phyloP scores from a whole-genome alignment of 2,797 vertebrate genomes.

The Hapalemur alaotrensis region DNA sequence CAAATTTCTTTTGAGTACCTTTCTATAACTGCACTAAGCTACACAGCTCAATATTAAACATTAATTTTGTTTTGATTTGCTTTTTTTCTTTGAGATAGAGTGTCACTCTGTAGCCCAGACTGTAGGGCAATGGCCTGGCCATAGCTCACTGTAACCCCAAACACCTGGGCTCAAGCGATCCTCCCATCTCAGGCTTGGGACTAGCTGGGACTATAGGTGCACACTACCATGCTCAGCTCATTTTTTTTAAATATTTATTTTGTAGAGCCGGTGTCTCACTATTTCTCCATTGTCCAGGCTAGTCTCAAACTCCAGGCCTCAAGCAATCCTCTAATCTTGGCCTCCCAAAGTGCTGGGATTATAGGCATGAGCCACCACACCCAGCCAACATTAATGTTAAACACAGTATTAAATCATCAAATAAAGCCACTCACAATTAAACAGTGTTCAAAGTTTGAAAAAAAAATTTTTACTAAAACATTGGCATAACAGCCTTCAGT shows the following conservation, averaged over 20 bases:
- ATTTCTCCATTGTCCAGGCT: background rate
- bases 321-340: background rate
- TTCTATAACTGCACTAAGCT: background rate
- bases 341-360: background rate
- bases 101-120: background rate
- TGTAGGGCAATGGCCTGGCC: background rate
- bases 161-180: background rate
- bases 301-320: background rate
- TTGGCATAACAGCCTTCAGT: conserved; percentile 60
- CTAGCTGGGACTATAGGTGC: background rate
- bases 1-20: background rate
- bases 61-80: background rate
- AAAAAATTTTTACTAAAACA: background rate
- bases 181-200: background rate
- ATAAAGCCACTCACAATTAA: background rate
- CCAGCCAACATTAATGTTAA: background rate
- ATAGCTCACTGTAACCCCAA: background rate
- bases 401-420: background rate
- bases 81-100: background rate
- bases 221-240: background rate
- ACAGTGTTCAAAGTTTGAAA: background rate
- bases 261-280: background rate
- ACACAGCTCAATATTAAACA: background rate
- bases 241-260: background rate
- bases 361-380: background rate